Conservation (phyloP, 2,113 vertebrate genomes). For the Rhadina sibilatrix region DNA sequence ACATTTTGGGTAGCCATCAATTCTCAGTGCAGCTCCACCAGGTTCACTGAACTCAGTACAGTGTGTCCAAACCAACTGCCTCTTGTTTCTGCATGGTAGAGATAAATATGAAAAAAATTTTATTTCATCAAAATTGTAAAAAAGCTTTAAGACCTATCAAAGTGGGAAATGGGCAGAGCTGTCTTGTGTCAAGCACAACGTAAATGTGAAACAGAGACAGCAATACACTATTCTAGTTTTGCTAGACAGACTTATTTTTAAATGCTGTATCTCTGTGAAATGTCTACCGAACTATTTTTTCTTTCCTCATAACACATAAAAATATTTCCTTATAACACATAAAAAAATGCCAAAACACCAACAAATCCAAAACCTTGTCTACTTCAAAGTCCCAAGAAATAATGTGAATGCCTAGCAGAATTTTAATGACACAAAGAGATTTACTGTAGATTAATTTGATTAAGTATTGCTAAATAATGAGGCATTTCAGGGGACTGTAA, state of each 20-base stretch:
- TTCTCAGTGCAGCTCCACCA: not conserved
- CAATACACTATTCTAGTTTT: not conserved
- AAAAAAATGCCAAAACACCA: not conserved
- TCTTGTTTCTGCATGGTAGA: not conserved
- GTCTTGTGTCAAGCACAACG: not conserved
- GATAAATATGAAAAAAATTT: not conserved
- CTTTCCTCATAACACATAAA: not conserved
- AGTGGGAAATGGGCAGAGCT: not conserved
- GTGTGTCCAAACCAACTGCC: not conserved
- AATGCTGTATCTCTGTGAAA: not conserved
- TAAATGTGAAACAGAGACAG: not conserved
- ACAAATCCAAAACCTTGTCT: not conserved
- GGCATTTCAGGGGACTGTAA: not conserved
- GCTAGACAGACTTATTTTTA: not conserved
- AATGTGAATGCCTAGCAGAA: not conserved
- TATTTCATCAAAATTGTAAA: not conserved
- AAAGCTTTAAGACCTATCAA: not conserved
- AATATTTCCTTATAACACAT: not conserved
- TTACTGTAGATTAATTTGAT: conserved; percentile 31
- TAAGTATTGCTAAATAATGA: not conserved
- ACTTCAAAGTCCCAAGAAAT: not conserved
- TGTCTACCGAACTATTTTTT: not conserved
- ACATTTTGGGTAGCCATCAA: not conserved
- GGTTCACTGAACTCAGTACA: not conserved
- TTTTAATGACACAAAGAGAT: conserved; percentile 14